Base-by-base conservation (phyloP, 2,113 vertebrate genomes). In the Dryoscopus gambensis region DNA sequence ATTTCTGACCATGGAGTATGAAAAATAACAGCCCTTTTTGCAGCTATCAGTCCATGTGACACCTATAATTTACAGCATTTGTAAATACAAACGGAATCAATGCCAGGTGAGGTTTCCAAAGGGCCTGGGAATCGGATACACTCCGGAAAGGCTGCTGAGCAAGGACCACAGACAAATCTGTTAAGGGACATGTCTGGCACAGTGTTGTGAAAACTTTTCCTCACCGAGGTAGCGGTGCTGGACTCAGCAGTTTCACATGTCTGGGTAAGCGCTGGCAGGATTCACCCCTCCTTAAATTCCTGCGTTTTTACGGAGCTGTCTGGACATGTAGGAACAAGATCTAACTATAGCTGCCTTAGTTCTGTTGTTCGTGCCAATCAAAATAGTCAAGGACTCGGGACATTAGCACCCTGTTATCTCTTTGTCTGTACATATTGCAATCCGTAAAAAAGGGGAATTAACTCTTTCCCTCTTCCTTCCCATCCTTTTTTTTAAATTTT, bases 91-190 rank as follows among this genome's bases (percentile, higher is more conserved):
- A 68, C 0, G 23, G 44, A 92, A 63, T 84, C 63, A 33, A 31
- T 64, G 92, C 68, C 86, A 96, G 96, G 96, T 96, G 91, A 90
- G 88, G 79, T 56, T 92, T 92, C 76, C 88, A 92, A 49, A 82
- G 93, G 64, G 90, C 82, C 79, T 97, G 95, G 85, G 95, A 95
- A 84, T 84, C 0, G 0, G 73, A 83, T 63, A 4, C 3, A 0
- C 35, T 76, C 69, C 91, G 4, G 5, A 63, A 88, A 87, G 65
- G 25, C 33, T 67, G 18, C 71, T 75, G 92, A 78, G 68, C 60
- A 60, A 81, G 56, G 71, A 74, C 33, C 44, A 42, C 70, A 83
- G 56, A 17, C 15, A 44, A 25, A 64, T 56, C 79, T 92, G 12
- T 78, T 33, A 21, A 90, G 79, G 90, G 79, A 78, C 85, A 71